Evolutionary conservation across 2,113 vertebrate species (phyloP).

Genomic region (Tenebrosternarchus preto): DNA sequence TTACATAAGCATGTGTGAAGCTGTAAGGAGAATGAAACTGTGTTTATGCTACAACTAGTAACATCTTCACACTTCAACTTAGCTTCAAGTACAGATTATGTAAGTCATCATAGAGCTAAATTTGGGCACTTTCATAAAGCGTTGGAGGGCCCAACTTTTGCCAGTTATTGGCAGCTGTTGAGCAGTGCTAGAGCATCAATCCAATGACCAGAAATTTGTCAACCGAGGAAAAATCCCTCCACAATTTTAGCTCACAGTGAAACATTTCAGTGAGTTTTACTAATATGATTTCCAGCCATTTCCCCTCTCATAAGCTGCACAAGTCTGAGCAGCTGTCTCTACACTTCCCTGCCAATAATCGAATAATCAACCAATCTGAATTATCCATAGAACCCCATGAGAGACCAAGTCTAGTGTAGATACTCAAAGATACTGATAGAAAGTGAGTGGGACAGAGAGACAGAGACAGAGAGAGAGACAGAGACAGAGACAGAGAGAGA

Average conservation of each 20-base stretch:
- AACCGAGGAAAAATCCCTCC: conserved; percentile 8
- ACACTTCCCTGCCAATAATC: conserved; percentile 1
- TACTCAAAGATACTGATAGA: neutral
- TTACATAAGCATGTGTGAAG: neutral
- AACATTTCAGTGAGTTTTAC: conserved; percentile 23
- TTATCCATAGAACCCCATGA: conserved; percentile 11
- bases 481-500: conserved; percentile 18
- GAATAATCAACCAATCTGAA: conserved; percentile 25
- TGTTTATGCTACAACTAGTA: conserved; percentile 17
- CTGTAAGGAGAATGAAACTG: conserved; percentile 33
- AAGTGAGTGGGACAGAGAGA: neutral
- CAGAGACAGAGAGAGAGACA: neutral
- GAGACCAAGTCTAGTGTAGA: conserved; percentile 11
- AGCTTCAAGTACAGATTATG: conserved; percentile 19
- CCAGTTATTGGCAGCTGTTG: conserved; percentile 33
- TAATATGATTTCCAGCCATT: neutral
- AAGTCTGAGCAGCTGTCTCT: neutral
- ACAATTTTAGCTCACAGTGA: neutral
- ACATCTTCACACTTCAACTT: conserved; percentile 22
- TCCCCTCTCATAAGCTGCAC: conserved; percentile 4
- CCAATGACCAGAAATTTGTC: conserved; percentile 23
- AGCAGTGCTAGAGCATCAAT: conserved; percentile 35
- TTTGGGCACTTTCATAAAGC: conserved; percentile 34
- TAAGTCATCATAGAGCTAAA: conserved; percentile 29
- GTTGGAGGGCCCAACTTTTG: conserved; percentile 44